A percentile compares a stretch with the other conserved stretches of the same genome.
phyloP scores from a whole-genome alignment of 2,797 vertebrate species.

The Nasua narica region DNA sequence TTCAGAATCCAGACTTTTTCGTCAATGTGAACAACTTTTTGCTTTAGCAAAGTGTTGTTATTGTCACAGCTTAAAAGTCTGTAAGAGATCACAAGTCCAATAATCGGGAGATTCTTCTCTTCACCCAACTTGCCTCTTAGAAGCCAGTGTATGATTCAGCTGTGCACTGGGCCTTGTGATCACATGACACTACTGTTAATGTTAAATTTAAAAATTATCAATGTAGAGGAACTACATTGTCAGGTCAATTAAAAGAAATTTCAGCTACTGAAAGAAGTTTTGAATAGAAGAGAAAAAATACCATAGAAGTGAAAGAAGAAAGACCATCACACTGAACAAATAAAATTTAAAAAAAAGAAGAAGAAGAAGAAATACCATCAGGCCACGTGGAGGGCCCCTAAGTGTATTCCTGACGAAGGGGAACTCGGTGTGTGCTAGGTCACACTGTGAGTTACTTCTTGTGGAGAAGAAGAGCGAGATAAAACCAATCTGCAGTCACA shows the following conservation, averaged over 20 bases:
- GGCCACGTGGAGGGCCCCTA: background rate
- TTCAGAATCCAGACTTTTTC: background rate
- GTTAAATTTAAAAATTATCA: background rate
- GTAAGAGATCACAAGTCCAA: background rate
- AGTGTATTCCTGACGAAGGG: background rate
- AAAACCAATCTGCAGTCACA: background rate
- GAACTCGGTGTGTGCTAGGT: background rate
- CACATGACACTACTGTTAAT: background rate
- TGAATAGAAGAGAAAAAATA: background rate
- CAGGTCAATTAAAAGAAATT: background rate
- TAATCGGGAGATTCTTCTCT: background rate
- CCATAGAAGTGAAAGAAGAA: background rate
- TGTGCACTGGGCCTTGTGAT: background rate
- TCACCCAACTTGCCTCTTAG: background rate
- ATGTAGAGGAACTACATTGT: background rate
- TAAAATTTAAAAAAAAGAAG: too few species aligned
- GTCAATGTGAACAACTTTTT: background rate
- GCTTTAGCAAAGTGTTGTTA: conserved; percentile 11
- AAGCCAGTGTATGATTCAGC: background rate
- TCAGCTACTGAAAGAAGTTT: background rate
- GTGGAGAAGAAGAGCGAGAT: background rate
- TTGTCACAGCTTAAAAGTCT: background rate
- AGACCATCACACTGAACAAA: too few species aligned
- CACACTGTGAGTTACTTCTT: background rate
- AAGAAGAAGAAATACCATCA: background rate